Evolutionary conservation across 2,113 vertebrate genomes (phyloP), one percentile per base, ranked within the genome.

Genomic region (Xiphophorus hellerii): DNA sequence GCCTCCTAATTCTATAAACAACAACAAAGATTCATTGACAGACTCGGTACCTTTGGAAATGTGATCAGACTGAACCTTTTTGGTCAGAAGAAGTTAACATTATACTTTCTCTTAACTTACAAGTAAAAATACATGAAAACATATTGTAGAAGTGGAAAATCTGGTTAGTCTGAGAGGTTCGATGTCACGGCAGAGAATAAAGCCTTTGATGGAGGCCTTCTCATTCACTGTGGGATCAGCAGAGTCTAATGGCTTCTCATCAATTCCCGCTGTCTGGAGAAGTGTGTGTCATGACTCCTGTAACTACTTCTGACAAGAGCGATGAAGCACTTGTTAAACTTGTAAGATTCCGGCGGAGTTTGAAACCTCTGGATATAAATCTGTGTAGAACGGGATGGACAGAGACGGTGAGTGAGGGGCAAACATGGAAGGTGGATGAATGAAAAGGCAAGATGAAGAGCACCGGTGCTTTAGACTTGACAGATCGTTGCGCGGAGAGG

Each of bases 281-380:
- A 90, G 91, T 87, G 83, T 83, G 78, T 91, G 90, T 90, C 91
- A 92, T 88, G 90, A 90, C 88, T 90, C 85, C 86, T 85, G 81
- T 90, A 92, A 92, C 91, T 81, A 84, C 84, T 83, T 89, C 83
- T 91, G 92, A 92, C 92, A 92, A 81, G 77, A 85, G 85, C 90
- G 92, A 92, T 91, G 84, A 92, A 92, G 86, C 73, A 88, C 87
- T 88, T 88, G 87, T 91, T 92, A 80, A 92, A 92, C 78, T 92
- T 90, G 89, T 88, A 82, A 82, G 89, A 88, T 88, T 88, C 74
- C 48, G 79, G 77, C n/a, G 69, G 81, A 90, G 87, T 89, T 90
- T 84, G 85, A 90, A 89, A 89, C 84, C 85, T 84, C 82, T 73
- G 66, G 80, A 90, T 92, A 89, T 92, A 84, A 93, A 89, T 92